phyloP scores from a whole-genome alignment of 2,888 invertebrate species.

The Allacma fusca region DNA sequence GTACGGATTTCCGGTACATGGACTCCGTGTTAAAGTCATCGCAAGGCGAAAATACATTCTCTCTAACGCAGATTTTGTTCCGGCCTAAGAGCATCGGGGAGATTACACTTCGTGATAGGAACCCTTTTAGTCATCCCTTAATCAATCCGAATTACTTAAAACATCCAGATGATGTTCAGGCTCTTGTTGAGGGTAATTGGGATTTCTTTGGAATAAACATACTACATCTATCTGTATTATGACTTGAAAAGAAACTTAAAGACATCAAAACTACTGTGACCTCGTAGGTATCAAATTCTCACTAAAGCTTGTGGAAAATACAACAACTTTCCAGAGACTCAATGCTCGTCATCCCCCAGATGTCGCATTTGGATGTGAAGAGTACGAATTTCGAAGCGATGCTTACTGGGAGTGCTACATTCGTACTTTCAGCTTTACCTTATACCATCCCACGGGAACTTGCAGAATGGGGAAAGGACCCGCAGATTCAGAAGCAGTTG shows the following conservation, averaged over 20 bases:
- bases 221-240: no score
- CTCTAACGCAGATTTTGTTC: slow-evolving; percentile 66
- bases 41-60: slow-evolving; percentile 62
- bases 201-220: no score
- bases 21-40: not conserved
- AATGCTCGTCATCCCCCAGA: not conserved
- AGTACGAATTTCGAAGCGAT: slow-evolving; percentile 67
- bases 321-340: not conserved
- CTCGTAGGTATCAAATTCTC: not conserved
- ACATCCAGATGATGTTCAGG: slow-evolving; percentile 51
- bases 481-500: slow-evolving; percentile 54
- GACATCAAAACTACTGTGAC: not conserved
- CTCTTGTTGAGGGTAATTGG: slow-evolving; percentile 52
- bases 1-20: no score
- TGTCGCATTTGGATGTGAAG: slow-evolving; percentile 58
- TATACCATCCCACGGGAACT: slow-evolving; percentile 72
- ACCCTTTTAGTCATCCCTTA: slow-evolving; percentile 45
- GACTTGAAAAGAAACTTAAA: not conserved
- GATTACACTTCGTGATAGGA: slow-evolving; percentile 48
- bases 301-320: not conserved
- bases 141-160: slow-evolving; percentile 56
- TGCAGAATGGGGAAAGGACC: slow-evolving; percentile 70
- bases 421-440: slow-evolving; percentile 72
- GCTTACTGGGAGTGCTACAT: slow-evolving; percentile 74
- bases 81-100: slow-evolving; percentile 52